Evolutionary conservation across 2,113 vertebrate species (phyloP), one percentile per base, ranked within the genome.

Genomic region (Eupsittula cactorum): DNA sequence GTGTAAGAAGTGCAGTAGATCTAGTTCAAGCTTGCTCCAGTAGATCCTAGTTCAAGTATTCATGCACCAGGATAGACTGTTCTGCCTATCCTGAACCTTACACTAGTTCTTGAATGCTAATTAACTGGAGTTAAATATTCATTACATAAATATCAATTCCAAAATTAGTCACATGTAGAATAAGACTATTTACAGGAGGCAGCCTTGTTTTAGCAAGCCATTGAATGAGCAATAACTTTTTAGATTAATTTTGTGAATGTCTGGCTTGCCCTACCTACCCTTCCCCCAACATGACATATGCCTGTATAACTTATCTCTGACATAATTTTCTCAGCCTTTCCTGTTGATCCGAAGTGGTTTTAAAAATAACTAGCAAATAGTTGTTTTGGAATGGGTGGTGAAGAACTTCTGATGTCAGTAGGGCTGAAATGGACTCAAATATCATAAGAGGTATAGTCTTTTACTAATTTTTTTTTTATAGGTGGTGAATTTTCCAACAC

Each of bases 341-440:
- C 35, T 74, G 11, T 37, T 35, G 4, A 64, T 49, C 13, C 20
- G 2, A 57, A 55, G 9, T 25, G 2, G 75, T 74, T 70, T 11
- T 63, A 85, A 73, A 5, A 63, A 10, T 12, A 19, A n/a, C 11
- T 37, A 44, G 9, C 1, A 81, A 74, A 35, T 47, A 67, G 14
- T n/a, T 86, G 7, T 42, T 79, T n/a, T 69, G 5, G 12, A 33
- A 19, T 2, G 1, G 27, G 8, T 65, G 7, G 8, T 47, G 7
- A 11, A 63, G 15, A 76, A 41, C 3, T 37, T 41, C 23, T 49
- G 28, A 17, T 39, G 20, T 4, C 0, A 0, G 2, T 3, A 62
- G 7, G 37, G 6, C 13, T 78, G 16, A 49, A 85, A 68, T 42
- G 23, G 16, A 1, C 6, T 16, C 4, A 73, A 55, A 55, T 47